Evolutionary conservation across 2,888 invertebrate species (phyloP).

Genomic region (Pelosia muscerda): DNA sequence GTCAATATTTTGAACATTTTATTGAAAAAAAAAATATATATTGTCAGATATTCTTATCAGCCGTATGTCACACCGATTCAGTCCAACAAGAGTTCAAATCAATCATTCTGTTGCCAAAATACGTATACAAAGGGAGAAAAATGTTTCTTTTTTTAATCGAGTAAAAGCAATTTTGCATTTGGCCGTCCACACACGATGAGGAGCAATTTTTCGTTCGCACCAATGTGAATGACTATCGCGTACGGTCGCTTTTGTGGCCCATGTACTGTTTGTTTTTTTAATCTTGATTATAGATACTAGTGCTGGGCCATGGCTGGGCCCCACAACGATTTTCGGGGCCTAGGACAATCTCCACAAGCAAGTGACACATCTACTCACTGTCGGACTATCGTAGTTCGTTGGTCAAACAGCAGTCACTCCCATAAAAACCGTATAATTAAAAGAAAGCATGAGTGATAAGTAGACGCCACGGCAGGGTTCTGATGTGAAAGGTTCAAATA

Average conservation of each 20-base stretch:
- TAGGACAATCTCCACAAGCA: too few species aligned
- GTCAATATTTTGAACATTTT: too few species aligned
- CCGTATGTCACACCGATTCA: conserved; percentile 44
- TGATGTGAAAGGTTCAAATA: too few species aligned
- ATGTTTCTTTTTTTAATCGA: conserved; percentile 43
- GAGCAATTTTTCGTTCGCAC: conserved; percentile 27
- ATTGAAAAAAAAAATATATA: too few species aligned
- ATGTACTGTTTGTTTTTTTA: conserved; percentile 17
- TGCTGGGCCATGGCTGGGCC: too few species aligned
- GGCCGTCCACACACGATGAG: conserved; percentile 44
- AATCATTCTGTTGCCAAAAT: conserved; percentile 64
- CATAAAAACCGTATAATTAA: too few species aligned
- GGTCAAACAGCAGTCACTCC: too few species aligned
- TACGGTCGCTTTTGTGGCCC: conserved; percentile 27
- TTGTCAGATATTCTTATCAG: background rate
- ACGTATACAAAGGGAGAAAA: conserved; percentile 37
- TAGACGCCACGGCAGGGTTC: too few species aligned
- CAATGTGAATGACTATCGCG: conserved; percentile 14
- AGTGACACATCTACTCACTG: too few species aligned
- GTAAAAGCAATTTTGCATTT: conserved; percentile 63
- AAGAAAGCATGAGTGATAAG: too few species aligned
- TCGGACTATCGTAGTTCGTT: too few species aligned
- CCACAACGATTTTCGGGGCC: too few species aligned
- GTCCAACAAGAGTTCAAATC: conserved; percentile 57
- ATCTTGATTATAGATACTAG: background rate